Evolutionary conservation across 2,888 invertebrate genomes (phyloP).

Genomic region (Amblyjoppa fuscipennis): DNA sequence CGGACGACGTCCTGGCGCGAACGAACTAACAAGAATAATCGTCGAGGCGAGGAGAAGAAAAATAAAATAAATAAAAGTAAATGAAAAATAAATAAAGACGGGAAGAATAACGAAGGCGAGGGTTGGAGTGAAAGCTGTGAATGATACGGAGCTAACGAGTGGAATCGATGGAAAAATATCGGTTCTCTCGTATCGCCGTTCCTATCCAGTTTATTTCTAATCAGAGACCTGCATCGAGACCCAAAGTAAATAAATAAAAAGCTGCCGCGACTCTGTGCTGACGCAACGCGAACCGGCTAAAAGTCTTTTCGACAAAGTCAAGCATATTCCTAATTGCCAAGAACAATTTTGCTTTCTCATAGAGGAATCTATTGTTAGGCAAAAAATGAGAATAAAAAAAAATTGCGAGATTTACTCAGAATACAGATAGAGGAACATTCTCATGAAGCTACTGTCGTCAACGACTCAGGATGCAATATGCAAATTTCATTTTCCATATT

Average conservation of each 20-base stretch:
- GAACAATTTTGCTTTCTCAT: too few relatives aligned
- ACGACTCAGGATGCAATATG: too few relatives aligned
- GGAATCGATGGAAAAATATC: slow-evolving; percentile 32
- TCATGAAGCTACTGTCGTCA: too few relatives aligned
- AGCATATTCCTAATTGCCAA: too few relatives aligned
- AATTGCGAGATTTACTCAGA: too few relatives aligned
- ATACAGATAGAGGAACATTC: too few relatives aligned
- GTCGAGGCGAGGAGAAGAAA: slow-evolving; percentile 1
- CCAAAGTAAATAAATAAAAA: background rate
- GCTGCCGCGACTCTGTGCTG: background rate
- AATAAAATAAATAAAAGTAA: slow-evolving; percentile 24
- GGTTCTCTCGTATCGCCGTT: background rate
- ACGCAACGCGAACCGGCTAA: background rate
- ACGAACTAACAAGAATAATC: slow-evolving; percentile 62
- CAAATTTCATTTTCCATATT: too few relatives aligned
- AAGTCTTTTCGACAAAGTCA: too few relatives aligned
- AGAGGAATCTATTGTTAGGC: too few relatives aligned
- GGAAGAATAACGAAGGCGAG: slow-evolving; percentile 14
- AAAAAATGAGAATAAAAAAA: too few relatives aligned
- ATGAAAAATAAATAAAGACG: slow-evolving; percentile 29
- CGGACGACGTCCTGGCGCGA: slow-evolving; percentile 60
- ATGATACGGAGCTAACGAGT: slow-evolving; percentile 53
- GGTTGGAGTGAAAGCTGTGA: slow-evolving; percentile 25
- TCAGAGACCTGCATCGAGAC: background rate
- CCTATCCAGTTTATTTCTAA: background rate